phyloP scores from a whole-genome alignment of 2,888 invertebrate species.

The Aleiodes testaceus region DNA sequence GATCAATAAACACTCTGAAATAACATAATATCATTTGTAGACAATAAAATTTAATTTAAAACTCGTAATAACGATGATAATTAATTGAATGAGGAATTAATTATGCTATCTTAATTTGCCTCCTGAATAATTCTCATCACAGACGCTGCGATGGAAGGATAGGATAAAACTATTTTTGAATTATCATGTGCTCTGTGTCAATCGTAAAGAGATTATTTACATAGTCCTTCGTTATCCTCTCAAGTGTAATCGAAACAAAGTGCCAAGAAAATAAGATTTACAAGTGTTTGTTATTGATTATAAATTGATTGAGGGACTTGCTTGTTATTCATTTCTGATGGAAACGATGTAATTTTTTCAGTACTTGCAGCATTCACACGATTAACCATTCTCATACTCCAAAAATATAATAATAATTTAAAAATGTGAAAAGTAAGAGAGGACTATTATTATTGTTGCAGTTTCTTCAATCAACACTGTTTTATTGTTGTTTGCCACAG shows the following conservation, averaged over 20 bases:
- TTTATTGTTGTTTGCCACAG: no score
- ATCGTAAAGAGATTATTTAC: no score
- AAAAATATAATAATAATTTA: background rate
- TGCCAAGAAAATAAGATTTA: background rate
- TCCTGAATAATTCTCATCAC: background rate
- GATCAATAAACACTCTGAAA: conserved; percentile 54
- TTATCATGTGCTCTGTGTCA: no score
- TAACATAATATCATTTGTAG: conserved; percentile 19
- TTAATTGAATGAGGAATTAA: background rate
- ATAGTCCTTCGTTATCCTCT: no score
- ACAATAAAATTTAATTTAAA: background rate
- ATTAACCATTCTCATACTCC: no score
- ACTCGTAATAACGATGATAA: background rate
- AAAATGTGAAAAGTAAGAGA: no score
- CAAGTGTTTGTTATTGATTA: no score
- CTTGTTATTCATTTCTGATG: background rate
- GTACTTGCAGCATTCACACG: background rate
- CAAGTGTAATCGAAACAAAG: background rate
- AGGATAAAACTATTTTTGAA: no score
- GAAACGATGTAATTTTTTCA: background rate
- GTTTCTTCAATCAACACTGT: no score
- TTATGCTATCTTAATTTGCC: background rate
- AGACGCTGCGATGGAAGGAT: background rate
- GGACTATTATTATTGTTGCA: no score
- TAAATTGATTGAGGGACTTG: no score